Conservation (phyloP, 2,888 invertebrate species). For the Teinopalpus imperialis region DNA sequence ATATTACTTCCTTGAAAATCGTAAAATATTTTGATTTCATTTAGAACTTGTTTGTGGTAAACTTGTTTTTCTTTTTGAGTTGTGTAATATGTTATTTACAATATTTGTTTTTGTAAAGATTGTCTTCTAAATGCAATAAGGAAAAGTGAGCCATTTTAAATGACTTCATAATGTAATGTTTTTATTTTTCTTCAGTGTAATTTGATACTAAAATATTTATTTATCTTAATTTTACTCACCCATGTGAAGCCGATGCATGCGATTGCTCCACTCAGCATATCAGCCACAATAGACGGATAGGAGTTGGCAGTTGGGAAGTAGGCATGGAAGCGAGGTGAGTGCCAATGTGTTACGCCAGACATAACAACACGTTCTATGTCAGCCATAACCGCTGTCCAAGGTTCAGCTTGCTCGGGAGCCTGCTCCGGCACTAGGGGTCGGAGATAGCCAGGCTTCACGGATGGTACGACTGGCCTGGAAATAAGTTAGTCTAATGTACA, state of each 20-base stretch:
- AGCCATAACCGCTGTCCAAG: conserved; percentile 94
- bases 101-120: no score
- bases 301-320: conserved; percentile 97
- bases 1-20: conserved; percentile 8
- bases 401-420: conserved; percentile 92
- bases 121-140: no score
- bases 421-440: conserved; percentile 91
- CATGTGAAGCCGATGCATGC: conserved; percentile 98
- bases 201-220: no score
- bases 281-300: conserved; percentile 96
- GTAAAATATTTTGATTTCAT: neutral
- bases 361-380: conserved; percentile 97
- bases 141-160: no score
- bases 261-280: conserved; percentile 96
- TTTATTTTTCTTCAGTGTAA: no score
- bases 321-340: conserved; percentile 96
- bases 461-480: conserved; percentile 91
- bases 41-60: neutral
- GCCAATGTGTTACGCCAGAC: conserved; percentile 99
- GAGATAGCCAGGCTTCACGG: conserved; percentile 96
- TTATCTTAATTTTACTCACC: no score
- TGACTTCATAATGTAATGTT: no score
- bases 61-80: no score
- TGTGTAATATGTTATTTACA: no score
- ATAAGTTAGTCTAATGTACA: no score